Conservation (phyloP, 2,113 vertebrate species). For the Triplophysa dalaica region DNA sequence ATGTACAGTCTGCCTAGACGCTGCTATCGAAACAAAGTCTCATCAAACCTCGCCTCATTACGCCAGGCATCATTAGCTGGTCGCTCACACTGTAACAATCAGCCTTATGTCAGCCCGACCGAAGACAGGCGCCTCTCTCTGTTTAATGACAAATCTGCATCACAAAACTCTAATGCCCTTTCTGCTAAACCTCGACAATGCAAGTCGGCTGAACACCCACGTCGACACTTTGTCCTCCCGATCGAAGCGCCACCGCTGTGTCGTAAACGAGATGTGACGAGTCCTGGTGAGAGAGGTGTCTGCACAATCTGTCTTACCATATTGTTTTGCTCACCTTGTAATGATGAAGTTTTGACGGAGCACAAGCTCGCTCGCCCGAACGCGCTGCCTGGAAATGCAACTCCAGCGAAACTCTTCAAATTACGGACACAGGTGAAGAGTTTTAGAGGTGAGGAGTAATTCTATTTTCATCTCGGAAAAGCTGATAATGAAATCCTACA, state of each 20-base stretch:
- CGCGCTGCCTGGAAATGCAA: slow-evolving; percentile 55
- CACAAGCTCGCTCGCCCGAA: slow-evolving; percentile 56
- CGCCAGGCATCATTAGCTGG: slow-evolving; percentile 60
- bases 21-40: slow-evolving; percentile 43
- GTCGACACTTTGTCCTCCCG: slow-evolving; percentile 42
- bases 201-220: slow-evolving; percentile 20
- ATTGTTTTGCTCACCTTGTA: slow-evolving; percentile 69
- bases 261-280: slow-evolving; percentile 71
- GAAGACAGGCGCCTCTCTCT: slow-evolving; percentile 41
- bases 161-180: not conserved
- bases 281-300: slow-evolving; percentile 67
- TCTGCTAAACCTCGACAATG: not conserved
- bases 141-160: slow-evolving; percentile 54
- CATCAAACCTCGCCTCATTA: slow-evolving; percentile 65
- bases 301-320: slow-evolving; percentile 57
- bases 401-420: slow-evolving; percentile 51
- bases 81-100: slow-evolving; percentile 49
- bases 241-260: slow-evolving; percentile 65
- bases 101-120: slow-evolving; percentile 56
- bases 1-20: slow-evolving; percentile 1
- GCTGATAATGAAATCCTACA: slow-evolving; percentile 69
- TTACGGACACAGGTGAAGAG: slow-evolving; percentile 53
- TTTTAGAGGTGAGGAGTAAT: slow-evolving; percentile 60
- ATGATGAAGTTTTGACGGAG: slow-evolving; percentile 59
- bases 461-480: slow-evolving; percentile 55